phyloP scores from a whole-genome alignment of 2,797 vertebrate genomes.

The Varecia variegata region DNA sequence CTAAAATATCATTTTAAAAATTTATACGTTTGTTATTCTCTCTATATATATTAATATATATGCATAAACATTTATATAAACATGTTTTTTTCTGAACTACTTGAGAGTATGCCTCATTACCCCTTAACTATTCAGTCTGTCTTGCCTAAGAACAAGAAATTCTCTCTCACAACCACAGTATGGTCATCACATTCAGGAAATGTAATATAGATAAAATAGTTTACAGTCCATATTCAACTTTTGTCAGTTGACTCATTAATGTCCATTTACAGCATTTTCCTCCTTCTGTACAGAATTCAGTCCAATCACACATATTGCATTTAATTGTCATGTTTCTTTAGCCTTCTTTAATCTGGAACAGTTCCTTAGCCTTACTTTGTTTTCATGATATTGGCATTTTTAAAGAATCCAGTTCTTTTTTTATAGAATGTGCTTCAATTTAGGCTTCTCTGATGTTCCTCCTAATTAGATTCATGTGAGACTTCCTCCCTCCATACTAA shows the following conservation, averaged over 20 bases:
- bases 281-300: background rate
- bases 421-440: background rate
- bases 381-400: constrained; percentile 25
- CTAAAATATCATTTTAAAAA: background rate
- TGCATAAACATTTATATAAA: background rate
- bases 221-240: constrained; percentile 19
- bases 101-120: background rate
- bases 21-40: background rate
- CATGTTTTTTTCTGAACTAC: background rate
- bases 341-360: constrained; percentile 1
- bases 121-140: background rate
- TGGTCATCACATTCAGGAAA: background rate
- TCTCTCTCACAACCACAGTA: background rate
- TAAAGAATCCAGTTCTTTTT: background rate
- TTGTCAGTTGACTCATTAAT: constrained; percentile 11
- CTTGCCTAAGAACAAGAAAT: background rate
- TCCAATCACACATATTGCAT: background rate
- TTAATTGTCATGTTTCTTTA: background rate
- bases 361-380: background rate
- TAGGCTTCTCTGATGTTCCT: background rate
- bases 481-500: background rate
- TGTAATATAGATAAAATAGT: background rate
- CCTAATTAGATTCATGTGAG: background rate
- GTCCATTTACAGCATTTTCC: background rate
- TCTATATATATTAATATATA: background rate